These are phyloP conservation scores for Sander vitreus DNA, from an alignment of 2,113 vertebrate genomes.

Conservation along the genomic window DNA sequence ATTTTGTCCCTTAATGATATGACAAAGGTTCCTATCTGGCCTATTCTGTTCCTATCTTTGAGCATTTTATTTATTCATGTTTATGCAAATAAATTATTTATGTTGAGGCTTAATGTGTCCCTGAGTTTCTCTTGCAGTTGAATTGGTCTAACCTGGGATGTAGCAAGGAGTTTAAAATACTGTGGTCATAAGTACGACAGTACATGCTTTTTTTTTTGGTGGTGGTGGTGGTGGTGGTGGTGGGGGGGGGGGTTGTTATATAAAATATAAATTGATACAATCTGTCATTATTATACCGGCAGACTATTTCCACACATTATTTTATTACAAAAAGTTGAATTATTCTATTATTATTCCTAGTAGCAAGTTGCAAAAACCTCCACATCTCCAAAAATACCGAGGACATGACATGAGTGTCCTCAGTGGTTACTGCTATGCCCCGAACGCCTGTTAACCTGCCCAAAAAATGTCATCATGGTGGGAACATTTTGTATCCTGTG, in stretches of 20 bases:
- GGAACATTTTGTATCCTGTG: neutral
- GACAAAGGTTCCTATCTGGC: neutral
- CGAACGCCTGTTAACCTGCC: slow-evolving; percentile 5
- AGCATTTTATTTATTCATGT: slow-evolving; percentile 56
- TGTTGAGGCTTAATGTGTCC: slow-evolving; percentile 26
- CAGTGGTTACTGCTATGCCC: neutral
- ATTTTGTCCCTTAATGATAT: neutral
- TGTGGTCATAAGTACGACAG: neutral
- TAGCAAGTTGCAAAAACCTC: neutral
- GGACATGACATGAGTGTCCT: neutral
- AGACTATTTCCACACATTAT: neutral
- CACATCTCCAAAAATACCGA: neutral
- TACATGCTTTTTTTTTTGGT: no score
- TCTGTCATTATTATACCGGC: neutral
- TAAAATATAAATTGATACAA: no score
- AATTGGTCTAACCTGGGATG: slow-evolving; percentile 8
- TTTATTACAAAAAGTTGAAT: neutral
- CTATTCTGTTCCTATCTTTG: neutral
- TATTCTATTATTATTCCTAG: no score
- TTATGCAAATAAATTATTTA: slow-evolving; percentile 5
- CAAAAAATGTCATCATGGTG: neutral
- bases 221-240: no score
- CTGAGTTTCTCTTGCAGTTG: neutral
- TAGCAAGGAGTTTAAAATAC: neutral
- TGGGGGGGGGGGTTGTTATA: no score